Evolutionary conservation across 2,797 vertebrate genomes (phyloP).

Genomic region (Pangasius djambal): DNA sequence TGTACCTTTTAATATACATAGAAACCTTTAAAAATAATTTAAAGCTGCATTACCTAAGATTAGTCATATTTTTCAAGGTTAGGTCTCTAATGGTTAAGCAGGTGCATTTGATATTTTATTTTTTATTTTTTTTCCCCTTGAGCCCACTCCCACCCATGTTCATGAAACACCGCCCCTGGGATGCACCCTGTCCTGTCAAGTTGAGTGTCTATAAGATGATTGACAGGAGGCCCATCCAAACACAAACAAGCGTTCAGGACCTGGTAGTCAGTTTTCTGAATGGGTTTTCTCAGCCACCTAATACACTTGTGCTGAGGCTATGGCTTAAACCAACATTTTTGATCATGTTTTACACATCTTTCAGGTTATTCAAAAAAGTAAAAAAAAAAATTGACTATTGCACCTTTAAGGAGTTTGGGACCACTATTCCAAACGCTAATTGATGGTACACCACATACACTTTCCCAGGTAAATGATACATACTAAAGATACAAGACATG

Average conservation of each 20-base stretch:
- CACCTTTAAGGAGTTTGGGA: not conserved
- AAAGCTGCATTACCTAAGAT: not conserved
- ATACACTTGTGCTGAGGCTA: not conserved
- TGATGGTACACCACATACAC: not conserved
- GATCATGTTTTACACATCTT: not conserved
- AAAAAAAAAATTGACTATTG: not conserved
- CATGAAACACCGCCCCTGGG: not conserved
- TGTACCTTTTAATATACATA: not conserved
- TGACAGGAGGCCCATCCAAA: not conserved
- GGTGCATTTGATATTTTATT: not conserved
- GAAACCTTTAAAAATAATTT: not conserved
- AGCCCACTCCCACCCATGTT: not conserved
- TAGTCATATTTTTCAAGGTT: not conserved
- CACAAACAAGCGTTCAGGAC: not conserved
- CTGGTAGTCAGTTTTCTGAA: not conserved
- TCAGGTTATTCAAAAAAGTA: not conserved
- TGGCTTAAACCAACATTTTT: not conserved
- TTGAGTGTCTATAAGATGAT: not conserved
- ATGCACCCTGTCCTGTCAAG: not conserved
- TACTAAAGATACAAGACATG: not conserved
- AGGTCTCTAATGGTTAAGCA: not conserved
- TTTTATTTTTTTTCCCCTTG: not conserved
- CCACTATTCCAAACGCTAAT: not conserved
- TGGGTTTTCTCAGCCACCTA: not conserved
- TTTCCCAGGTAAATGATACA: not conserved